Percentiles rank a stretch among this genome's conserved stretches.
Conservation (phyloP, 2,113 vertebrate genomes). For the Sciurus niger region DNA sequence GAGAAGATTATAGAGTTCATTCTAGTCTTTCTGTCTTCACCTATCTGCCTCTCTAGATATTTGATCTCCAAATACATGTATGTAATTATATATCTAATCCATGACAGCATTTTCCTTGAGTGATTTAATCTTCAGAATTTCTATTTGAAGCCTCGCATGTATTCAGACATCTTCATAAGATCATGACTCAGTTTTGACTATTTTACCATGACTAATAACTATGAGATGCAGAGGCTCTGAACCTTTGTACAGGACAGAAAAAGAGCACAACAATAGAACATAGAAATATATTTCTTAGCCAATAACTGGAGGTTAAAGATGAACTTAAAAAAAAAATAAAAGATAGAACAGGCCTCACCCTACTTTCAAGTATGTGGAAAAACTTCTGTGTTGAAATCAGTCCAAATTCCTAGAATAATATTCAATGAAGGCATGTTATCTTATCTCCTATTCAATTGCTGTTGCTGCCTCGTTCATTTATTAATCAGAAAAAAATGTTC, state of each 20-base stretch:
- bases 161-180: neutral
- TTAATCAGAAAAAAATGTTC: conserved; percentile 49
- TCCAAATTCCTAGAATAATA: conserved; percentile 63
- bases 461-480: neutral
- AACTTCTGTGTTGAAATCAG: conserved; percentile 58
- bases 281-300: conserved; percentile 8
- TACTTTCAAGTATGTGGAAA: neutral
- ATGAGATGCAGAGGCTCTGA: conserved; percentile 8
- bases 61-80: neutral
- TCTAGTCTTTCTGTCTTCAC: neutral
- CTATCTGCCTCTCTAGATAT: neutral
- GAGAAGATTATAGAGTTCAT: neutral
- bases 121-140: conserved; percentile 60
- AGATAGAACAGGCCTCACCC: neutral
- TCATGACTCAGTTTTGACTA: conserved; percentile 3
- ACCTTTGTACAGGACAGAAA: conserved; percentile 41
- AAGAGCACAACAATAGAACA: conserved; percentile 15
- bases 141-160: neutral
- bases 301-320: conserved; percentile 57
- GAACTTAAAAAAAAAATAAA: neutral
- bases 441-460: conserved; percentile 56
- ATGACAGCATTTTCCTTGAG: conserved; percentile 8
- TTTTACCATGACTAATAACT: conserved; percentile 43
- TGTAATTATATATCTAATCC: conserved; percentile 36
- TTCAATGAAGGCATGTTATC: neutral